Percentiles rank a stretch among this genome's conserved stretches.
These are phyloP conservation scores for Acanthopagrus latus DNA, from an alignment of 2,797 vertebrate genomes.

Conservation along the genomic window DNA sequence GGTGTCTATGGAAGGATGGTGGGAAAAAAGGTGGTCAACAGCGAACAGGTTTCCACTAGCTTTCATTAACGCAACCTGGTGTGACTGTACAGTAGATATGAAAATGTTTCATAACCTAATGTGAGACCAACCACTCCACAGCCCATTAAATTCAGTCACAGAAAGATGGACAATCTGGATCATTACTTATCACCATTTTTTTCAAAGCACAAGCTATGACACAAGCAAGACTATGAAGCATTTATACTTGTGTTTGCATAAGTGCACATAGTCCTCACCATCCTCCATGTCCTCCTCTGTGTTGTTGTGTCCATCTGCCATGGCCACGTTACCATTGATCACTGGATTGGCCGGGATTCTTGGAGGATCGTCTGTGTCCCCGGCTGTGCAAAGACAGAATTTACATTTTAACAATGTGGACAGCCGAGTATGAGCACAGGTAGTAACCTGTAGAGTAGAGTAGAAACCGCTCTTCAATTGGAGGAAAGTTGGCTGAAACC, in stretches of 20 bases:
- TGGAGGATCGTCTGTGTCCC: slow-evolving; percentile 98
- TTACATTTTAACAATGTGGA: not conserved
- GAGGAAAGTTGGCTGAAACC: not conserved
- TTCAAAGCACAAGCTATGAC: not conserved
- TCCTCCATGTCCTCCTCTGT: slow-evolving; percentile 99
- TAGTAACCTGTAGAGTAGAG: too few species aligned
- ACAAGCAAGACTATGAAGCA: not conserved
- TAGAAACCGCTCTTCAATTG: not conserved
- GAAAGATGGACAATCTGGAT: not conserved
- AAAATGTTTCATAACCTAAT: too few species aligned
- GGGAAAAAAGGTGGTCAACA: not conserved
- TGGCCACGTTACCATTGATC: slow-evolving; percentile 98
- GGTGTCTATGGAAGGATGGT: slow-evolving; percentile 87
- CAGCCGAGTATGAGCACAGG: not conserved
- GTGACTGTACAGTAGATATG: too few species aligned
- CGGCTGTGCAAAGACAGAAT: slow-evolving; percentile 84
- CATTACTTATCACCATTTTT: not conserved
- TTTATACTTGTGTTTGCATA: not conserved
- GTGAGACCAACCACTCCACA: not conserved
- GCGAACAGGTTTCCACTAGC: not conserved
- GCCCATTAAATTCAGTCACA: not conserved
- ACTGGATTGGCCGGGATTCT: slow-evolving; percentile 98
- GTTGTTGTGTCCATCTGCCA: slow-evolving; percentile 97
- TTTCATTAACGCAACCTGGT: not conserved
- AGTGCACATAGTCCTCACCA: slow-evolving; percentile 83